A percentile compares a stretch with the other conserved stretches of the same genome.
These are phyloP conservation scores for Macrosoma leucophasiata DNA, from an alignment of 2,888 invertebrate genomes.

Conservation along the genomic window DNA sequence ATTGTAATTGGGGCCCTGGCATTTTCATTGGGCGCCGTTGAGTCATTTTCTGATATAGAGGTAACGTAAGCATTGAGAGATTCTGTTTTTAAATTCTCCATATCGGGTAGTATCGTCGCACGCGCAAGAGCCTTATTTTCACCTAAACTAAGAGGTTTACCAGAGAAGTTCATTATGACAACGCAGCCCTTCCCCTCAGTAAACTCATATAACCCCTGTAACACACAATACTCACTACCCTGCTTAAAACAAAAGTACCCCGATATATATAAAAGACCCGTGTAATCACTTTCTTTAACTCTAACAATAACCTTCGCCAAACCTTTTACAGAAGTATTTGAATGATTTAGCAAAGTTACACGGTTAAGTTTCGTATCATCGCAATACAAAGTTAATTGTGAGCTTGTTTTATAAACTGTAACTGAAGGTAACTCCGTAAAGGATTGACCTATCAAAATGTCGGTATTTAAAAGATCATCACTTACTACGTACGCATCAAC, in stretches of 20 bases:
- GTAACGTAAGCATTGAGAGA: not conserved
- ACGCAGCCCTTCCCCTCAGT: not conserved
- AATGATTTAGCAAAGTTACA: not conserved
- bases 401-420: constrained; percentile 9
- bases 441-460: constrained; percentile 16
- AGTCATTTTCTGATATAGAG: not conserved
- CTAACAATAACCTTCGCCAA: not conserved
- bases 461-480: constrained; percentile 8
- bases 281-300: not conserved
- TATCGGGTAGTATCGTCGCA: not conserved
- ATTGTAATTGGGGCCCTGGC: not conserved
- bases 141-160: not conserved
- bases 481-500: constrained; percentile 10
- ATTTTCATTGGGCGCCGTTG: not conserved
- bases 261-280: not conserved
- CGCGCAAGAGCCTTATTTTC: not conserved
- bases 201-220: constrained; percentile 1
- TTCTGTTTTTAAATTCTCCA: not conserved
- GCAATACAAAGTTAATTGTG: constrained; percentile 2
- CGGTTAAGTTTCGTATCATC: constrained; percentile 1
- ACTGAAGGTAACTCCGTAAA: constrained; percentile 14
- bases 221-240: no score
- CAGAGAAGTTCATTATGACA: not conserved
- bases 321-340: not conserved
- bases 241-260: not conserved